Evolutionary conservation across 2,888 invertebrate genomes (phyloP).

Genomic region (Ophraella communa): DNA sequence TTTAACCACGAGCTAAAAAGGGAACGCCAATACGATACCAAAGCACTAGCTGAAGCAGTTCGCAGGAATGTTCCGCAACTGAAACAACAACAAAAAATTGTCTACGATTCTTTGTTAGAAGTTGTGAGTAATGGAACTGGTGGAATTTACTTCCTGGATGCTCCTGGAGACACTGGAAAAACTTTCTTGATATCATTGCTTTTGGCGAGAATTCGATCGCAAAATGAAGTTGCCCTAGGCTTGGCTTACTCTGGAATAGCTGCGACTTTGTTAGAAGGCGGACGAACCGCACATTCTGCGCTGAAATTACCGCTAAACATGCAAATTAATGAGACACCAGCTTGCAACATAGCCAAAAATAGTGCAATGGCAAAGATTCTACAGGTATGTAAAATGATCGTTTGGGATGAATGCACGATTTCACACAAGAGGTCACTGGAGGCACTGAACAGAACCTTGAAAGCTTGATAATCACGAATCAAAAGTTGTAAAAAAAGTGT

Average conservation of each 20-base stretch:
- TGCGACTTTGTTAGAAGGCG: slow-evolving; percentile 13
- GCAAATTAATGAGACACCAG: neutral
- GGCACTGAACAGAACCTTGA: slow-evolving; percentile 8
- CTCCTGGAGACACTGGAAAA: slow-evolving; percentile 30
- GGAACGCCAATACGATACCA: neutral
- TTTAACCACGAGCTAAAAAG: neutral
- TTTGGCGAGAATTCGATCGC: neutral
- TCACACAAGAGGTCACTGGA: slow-evolving; percentile 19
- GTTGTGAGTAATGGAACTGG: slow-evolving; percentile 5
- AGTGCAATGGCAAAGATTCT: neutral
- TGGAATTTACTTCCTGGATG: slow-evolving; percentile 24
- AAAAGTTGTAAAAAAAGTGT: too few relatives aligned
- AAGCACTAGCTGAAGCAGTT: slow-evolving; percentile 1
- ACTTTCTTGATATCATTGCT: slow-evolving; percentile 24
- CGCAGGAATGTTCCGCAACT: slow-evolving; percentile 6
- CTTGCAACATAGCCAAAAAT: neutral
- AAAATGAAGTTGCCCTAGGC: neutral
- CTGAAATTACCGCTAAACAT: neutral
- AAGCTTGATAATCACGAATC: too few relatives aligned
- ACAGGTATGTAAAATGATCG: slow-evolving; percentile 5
- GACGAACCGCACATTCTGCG: neutral
- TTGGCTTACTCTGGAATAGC: slow-evolving; percentile 21
- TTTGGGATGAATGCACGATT: slow-evolving; percentile 29
- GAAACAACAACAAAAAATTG: slow-evolving; percentile 11
- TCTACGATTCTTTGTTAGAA: slow-evolving; percentile 8